phyloP scores from a whole-genome alignment of 2,888 invertebrate genomes.

The Ligdia adustata region DNA sequence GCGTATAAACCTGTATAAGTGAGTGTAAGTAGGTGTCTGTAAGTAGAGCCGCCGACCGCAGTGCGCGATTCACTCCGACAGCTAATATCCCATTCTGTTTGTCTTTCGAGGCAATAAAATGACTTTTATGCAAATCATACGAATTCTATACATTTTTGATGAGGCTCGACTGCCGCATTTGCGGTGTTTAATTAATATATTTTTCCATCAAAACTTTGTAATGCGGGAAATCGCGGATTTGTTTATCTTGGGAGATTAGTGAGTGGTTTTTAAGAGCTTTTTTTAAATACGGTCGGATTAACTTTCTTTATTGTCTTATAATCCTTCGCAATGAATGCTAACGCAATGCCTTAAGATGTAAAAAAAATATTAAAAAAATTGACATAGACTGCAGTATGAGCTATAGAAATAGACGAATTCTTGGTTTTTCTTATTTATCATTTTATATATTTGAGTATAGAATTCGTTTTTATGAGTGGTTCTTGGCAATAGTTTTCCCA shows the following conservation, averaged over 20 bases:
- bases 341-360: constrained; percentile 1
- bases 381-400: no score
- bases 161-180: constrained; percentile 72
- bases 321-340: constrained; percentile 12
- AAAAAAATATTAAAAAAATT: no score
- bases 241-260: constrained; percentile 43
- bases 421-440: no score
- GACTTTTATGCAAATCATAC: constrained; percentile 84
- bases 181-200: constrained; percentile 78
- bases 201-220: constrained; percentile 75
- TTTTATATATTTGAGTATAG: no score
- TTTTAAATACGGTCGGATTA: constrained; percentile 19
- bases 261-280: constrained; percentile 32
- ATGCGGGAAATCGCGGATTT: constrained; percentile 56
- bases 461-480: no score
- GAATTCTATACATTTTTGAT: constrained; percentile 85
- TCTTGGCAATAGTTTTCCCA: no score
- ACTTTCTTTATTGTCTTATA: constrained; percentile 14
- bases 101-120: constrained; percentile 83
- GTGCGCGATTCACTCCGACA: constrained; percentile 73
- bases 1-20: constrained; percentile 1
- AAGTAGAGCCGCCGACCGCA: constrained; percentile 51
- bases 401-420: no score
- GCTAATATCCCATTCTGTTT: constrained; percentile 82
- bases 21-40: constrained; percentile 8